Percentiles rank a stretch among this genome's conserved stretches.
Conservation (phyloP, 2,113 vertebrate genomes). For the Ictalurus furcatus region DNA sequence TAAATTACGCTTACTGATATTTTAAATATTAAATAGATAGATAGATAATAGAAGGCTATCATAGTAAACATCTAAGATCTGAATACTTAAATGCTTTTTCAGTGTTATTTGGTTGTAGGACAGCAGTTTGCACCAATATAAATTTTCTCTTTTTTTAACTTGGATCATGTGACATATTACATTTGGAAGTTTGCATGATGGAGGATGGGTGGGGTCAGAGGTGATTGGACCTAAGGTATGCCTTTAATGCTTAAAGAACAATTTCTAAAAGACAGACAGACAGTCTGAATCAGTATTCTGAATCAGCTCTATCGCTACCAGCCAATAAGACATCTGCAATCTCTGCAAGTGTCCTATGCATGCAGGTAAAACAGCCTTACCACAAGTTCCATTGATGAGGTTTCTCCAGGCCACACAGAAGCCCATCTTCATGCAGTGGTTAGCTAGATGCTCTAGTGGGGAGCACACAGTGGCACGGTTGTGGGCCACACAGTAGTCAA, state of each 20-base stretch:
- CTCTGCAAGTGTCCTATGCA: background rate
- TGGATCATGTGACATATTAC: background rate
- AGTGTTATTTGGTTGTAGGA: too few relatives aligned
- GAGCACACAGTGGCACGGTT: conserved; percentile 47
- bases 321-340: background rate
- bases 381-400: conserved; percentile 63
- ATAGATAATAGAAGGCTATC: too few relatives aligned
- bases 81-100: too few relatives aligned
- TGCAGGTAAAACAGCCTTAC: conserved; percentile 51
- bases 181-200: background rate
- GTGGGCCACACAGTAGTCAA: conserved; percentile 54
- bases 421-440: conserved; percentile 57
- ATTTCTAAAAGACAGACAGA: background rate
- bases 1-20: too few relatives aligned
- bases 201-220: background rate
- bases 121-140: too few relatives aligned
- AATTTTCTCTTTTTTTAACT: too few relatives aligned
- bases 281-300: background rate
- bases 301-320: background rate
- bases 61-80: too few relatives aligned
- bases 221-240: background rate
- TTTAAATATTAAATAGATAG: too few relatives aligned
- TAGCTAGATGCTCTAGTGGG: conserved; percentile 60
- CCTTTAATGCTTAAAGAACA: background rate
- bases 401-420: conserved; percentile 68